These are phyloP conservation scores for Drosophila infuscata DNA, from an alignment of 2,888 invertebrate genomes.

Conservation along the genomic window DNA sequence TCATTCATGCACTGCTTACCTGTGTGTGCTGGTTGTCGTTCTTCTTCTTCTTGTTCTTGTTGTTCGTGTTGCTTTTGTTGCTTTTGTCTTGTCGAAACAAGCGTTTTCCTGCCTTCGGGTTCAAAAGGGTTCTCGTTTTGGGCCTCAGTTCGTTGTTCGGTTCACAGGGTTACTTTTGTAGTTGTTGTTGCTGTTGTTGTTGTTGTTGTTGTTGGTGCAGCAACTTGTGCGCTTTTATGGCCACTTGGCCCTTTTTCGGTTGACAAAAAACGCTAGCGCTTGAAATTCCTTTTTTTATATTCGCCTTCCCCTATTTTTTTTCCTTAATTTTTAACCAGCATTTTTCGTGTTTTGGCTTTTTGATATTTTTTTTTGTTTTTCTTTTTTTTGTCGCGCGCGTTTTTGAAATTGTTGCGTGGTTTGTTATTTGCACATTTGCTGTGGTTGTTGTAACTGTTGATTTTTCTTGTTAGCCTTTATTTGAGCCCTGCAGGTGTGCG, in stretches of 20 bases:
- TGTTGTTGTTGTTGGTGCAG: constrained; percentile 59
- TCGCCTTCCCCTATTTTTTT: constrained; percentile 24
- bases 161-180: constrained; percentile 28
- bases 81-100: constrained; percentile 71
- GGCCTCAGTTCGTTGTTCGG: constrained; percentile 42
- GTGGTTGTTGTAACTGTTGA: constrained; percentile 32
- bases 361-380: constrained; percentile 17
- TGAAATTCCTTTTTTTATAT: constrained; percentile 51
- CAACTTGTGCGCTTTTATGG: constrained; percentile 76
- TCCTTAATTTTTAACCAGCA: constrained; percentile 52
- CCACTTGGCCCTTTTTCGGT: constrained; percentile 70
- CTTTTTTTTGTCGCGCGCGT: constrained; percentile 42
- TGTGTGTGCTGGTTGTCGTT: constrained; percentile 52
- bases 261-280: constrained; percentile 73
- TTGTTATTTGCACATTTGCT: constrained; percentile 28
- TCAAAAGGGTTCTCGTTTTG: constrained; percentile 45
- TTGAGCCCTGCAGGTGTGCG: constrained; percentile 62
- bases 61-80: constrained; percentile 41
- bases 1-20: constrained; percentile 71
- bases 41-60: constrained; percentile 21
- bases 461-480: constrained; percentile 56
- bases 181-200: constrained; percentile 25
- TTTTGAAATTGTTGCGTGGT: constrained; percentile 47
- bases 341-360: constrained; percentile 55
- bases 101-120: constrained; percentile 76